Conservation (phyloP, 2,113 vertebrate genomes). For the Calonectris borealis region DNA sequence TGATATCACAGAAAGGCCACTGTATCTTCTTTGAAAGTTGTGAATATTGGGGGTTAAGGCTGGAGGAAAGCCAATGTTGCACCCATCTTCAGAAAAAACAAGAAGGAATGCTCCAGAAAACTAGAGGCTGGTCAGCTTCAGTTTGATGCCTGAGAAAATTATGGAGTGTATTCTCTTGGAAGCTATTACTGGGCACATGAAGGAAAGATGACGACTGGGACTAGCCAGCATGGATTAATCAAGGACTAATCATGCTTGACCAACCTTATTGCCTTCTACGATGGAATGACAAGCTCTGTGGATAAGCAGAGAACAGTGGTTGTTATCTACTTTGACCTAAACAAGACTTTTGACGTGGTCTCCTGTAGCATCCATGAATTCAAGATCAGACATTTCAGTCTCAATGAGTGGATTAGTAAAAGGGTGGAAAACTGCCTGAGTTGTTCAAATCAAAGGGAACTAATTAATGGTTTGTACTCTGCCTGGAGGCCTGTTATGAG, state of each 20-base stretch:
- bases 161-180: neutral
- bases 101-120: neutral
- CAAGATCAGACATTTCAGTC: neutral
- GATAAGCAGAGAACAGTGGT: neutral
- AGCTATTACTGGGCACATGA: neutral
- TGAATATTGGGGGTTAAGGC: neutral
- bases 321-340: constrained; percentile 12
- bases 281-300: constrained; percentile 10
- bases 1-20: neutral
- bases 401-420: neutral
- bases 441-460: neutral
- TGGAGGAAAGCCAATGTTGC: neutral
- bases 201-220: constrained; percentile 22
- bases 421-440: neutral
- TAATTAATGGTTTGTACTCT: constrained; percentile 18
- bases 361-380: neutral
- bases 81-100: neutral
- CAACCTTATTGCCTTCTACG: constrained; percentile 10
- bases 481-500: neutral
- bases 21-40: neutral
- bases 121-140: neutral
- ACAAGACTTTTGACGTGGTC: neutral
- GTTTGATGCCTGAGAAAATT: constrained; percentile 8
- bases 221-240: constrained; percentile 22
- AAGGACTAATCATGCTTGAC: neutral